Percentiles rank a stretch among this genome's conserved stretches.
These are phyloP conservation scores for Dolichoris vasculosae DNA, from an alignment of 1,140 invertebrate genomes.

Conservation along the genomic window DNA sequence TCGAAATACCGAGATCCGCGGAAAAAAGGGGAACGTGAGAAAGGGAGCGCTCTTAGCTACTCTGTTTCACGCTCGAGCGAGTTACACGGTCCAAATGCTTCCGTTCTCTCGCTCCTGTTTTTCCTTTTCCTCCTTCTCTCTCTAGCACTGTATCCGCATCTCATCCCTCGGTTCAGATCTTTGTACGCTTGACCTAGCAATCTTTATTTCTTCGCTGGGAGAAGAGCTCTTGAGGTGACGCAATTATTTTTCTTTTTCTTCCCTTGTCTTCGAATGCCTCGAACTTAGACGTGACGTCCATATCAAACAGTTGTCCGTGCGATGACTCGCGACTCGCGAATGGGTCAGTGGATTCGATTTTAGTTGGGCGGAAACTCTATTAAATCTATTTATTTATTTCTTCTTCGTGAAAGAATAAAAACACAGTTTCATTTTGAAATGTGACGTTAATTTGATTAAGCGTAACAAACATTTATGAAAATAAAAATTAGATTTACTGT, in stretches of 20 bases:
- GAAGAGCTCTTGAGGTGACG: not conserved
- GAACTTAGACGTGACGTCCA: not conserved
- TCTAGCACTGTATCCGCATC: not conserved
- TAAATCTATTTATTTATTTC: not conserved
- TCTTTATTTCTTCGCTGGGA: not conserved
- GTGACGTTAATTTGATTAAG: not conserved
- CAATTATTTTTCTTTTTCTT: not conserved
- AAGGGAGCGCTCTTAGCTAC: slow-evolving; percentile 23
- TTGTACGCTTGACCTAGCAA: not conserved
- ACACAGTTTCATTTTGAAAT: not conserved
- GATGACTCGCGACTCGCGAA: too few relatives aligned
- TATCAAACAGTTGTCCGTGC: too few relatives aligned
- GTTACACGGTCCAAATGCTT: slow-evolving; percentile 55
- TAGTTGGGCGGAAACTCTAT: not conserved
- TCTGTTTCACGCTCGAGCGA: slow-evolving; percentile 58
- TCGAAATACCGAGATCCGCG: not conserved
- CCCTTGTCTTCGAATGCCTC: not conserved
- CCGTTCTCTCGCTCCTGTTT: not conserved
- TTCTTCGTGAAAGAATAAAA: not conserved
- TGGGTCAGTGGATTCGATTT: not conserved
- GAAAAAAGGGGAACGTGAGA: slow-evolving; percentile 43
- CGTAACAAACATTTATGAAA: not conserved
- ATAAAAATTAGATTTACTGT: not conserved
- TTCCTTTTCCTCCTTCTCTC: not conserved
- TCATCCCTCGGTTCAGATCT: not conserved